These are phyloP conservation scores for Pipistrellus pygmaeus DNA, from an alignment of 2,797 vertebrate genomes.

Conservation along the genomic window DNA sequence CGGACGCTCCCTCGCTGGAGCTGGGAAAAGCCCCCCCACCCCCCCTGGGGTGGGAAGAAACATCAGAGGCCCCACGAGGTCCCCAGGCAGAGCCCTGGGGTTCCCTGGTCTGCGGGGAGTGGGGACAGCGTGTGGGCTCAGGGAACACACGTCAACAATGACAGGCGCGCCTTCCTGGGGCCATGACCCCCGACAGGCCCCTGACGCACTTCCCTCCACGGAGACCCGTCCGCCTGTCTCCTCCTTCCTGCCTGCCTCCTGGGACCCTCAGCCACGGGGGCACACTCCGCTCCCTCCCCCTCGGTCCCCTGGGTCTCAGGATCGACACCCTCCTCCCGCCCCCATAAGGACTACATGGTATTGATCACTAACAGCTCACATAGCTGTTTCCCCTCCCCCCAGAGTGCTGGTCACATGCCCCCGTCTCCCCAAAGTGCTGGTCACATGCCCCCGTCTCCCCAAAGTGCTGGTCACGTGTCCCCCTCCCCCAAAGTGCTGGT, in stretches of 20 bases:
- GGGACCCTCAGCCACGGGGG: not conserved
- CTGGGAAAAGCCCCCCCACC: not conserved
- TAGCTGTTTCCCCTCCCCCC: not conserved
- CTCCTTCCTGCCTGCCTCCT: not conserved
- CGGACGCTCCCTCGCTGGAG: not conserved
- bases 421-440: not conserved
- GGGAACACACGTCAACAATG: not conserved
- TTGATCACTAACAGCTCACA: not conserved
- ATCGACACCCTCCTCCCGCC: not conserved
- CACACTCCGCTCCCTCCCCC: not conserved
- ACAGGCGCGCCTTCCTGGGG: not conserved
- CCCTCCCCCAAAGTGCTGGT: too few relatives aligned
- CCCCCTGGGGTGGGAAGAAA: not conserved
- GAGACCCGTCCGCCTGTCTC: not conserved
- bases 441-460: too few relatives aligned
- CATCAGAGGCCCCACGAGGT: not conserved
- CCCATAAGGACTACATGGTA: not conserved
- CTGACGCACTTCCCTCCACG: not conserved
- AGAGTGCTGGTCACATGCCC: too few relatives aligned
- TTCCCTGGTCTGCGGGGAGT: rapidly evolving
- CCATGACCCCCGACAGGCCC: not conserved
- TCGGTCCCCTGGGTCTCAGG: too few relatives aligned
- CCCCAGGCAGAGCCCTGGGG: not conserved
- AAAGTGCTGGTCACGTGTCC: too few relatives aligned
- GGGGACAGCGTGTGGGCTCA: not conserved